Percentiles rank a stretch among this genome's conserved stretches.
Conservation (phyloP, 2,797 vertebrate species). For the Crocodylus rhombifer region DNA sequence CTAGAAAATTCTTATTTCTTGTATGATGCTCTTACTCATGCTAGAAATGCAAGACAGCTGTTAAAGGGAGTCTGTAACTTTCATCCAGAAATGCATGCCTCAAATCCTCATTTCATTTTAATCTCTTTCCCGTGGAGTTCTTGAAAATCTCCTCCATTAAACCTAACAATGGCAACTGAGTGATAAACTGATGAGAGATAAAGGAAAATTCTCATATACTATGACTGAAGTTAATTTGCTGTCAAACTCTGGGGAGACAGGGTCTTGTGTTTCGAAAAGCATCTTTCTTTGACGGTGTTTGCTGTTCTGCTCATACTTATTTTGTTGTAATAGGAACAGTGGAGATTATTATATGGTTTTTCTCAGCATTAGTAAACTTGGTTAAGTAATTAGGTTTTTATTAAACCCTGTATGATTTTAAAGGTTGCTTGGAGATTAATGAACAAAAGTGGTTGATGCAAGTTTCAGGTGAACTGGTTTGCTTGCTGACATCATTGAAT, state of each 20-base stretch:
- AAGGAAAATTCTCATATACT: conserved; percentile 40
- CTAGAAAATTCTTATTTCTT: conserved; percentile 75
- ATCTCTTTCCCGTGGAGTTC: conserved; percentile 61
- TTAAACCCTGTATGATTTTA: conserved; percentile 37
- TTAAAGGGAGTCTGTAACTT: conserved; percentile 43
- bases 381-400: neutral
- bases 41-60: conserved; percentile 55
- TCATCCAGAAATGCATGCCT: conserved; percentile 54
- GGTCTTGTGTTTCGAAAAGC: conserved; percentile 51
- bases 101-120: conserved; percentile 60
- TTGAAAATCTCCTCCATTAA: conserved; percentile 67
- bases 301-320: conserved; percentile 38
- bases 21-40: conserved; percentile 29
- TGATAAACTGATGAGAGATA: conserved; percentile 49
- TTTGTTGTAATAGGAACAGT: conserved; percentile 50
- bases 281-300: conserved; percentile 26
- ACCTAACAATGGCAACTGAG: conserved; percentile 38
- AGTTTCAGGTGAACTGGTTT: conserved; percentile 16
- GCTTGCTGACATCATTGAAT: conserved; percentile 21
- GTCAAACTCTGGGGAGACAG: conserved; percentile 29
- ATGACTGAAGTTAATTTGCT: conserved; percentile 32
- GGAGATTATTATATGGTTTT: conserved; percentile 22
- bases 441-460: neutral
- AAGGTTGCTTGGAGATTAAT: conserved; percentile 32
- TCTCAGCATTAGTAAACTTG: conserved; percentile 19